phyloP scores from a whole-genome alignment of 30 jellyfish, hydroid and myxozoan species.

The Hydractinia echinata region DNA sequence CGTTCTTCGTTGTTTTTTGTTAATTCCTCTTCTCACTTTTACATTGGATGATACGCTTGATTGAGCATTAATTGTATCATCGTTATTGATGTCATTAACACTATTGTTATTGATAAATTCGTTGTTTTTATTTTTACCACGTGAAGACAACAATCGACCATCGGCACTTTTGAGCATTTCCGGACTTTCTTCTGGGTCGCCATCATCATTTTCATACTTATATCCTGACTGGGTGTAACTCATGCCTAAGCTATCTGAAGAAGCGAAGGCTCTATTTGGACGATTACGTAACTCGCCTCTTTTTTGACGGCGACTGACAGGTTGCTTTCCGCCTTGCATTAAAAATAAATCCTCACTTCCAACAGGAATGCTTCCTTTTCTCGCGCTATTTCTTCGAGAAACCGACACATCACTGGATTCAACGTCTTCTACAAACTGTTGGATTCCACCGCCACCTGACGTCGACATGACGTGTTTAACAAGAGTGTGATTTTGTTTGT shows the following conservation, averaged over 20 bases:
- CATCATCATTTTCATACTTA: neutral
- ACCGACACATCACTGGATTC: neutral
- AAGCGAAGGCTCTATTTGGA: neutral
- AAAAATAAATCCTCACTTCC: neutral
- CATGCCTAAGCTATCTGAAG: neutral
- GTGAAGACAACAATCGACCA: too few relatives aligned
- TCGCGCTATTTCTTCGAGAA: neutral
- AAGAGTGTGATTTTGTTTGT: neutral
- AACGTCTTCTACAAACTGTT: conserved; percentile 1
- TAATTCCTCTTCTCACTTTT: neutral
- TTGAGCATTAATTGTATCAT: too few relatives aligned
- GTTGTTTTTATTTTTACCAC: too few relatives aligned
- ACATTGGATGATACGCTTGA: too few relatives aligned
- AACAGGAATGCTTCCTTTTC: neutral
- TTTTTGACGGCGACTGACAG: neutral
- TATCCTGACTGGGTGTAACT: neutral
- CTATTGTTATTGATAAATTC: too few relatives aligned
- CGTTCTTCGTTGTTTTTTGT: neutral
- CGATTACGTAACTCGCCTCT: neutral
- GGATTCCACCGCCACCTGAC: conserved; percentile 21
- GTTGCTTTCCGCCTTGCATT: conserved; percentile 13
- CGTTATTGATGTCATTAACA: too few relatives aligned
- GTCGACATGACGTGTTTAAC: conserved; percentile 12
- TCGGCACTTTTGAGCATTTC: too few relatives aligned
- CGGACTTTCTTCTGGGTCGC: too few relatives aligned